Conservation (phyloP, 2,888 invertebrate species). For the Tineola bisselliella region DNA sequence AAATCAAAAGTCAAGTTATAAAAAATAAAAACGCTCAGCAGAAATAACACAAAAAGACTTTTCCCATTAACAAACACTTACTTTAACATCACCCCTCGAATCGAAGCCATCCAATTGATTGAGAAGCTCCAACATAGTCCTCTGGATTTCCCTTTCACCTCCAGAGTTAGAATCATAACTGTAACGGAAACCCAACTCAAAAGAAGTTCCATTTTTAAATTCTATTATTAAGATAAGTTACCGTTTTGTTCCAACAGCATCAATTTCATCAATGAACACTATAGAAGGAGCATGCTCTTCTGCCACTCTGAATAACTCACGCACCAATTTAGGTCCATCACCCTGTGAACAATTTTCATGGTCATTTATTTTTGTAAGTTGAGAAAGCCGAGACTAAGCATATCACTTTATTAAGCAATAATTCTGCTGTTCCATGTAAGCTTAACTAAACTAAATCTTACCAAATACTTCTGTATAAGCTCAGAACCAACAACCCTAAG, state of each 20-base stretch:
- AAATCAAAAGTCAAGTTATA: too few relatives aligned
- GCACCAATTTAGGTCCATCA: slow-evolving; percentile 97
- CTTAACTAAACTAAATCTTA: too few relatives aligned
- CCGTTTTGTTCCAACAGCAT: slow-evolving; percentile 98
- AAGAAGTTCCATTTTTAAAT: neutral
- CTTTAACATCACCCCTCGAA: slow-evolving; percentile 95
- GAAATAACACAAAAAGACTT: too few relatives aligned
- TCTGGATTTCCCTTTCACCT: slow-evolving; percentile 98
- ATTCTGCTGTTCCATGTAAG: too few relatives aligned
- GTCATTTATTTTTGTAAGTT: too few relatives aligned
- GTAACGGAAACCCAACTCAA: slow-evolving; percentile 17
- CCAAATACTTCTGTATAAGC: slow-evolving; percentile 97
- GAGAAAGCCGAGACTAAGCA: neutral
- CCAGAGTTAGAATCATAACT: slow-evolving; percentile 98
- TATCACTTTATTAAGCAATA: neutral
- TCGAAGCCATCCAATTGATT: slow-evolving; percentile 99
- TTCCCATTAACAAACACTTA: slow-evolving; percentile 49
- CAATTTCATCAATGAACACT: slow-evolving; percentile 99
- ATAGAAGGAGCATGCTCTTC: slow-evolving; percentile 99
- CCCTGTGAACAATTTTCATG: slow-evolving; percentile 74
- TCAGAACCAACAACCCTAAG: slow-evolving; percentile 99
- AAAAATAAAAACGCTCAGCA: too few relatives aligned
- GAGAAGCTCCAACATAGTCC: slow-evolving; percentile 98
- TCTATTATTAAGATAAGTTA: slow-evolving; percentile 22
- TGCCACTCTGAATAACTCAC: slow-evolving; percentile 98